Evolutionary conservation across 2,113 vertebrate genomes (phyloP).

Genomic region (Tragelaphus imberbis): DNA sequence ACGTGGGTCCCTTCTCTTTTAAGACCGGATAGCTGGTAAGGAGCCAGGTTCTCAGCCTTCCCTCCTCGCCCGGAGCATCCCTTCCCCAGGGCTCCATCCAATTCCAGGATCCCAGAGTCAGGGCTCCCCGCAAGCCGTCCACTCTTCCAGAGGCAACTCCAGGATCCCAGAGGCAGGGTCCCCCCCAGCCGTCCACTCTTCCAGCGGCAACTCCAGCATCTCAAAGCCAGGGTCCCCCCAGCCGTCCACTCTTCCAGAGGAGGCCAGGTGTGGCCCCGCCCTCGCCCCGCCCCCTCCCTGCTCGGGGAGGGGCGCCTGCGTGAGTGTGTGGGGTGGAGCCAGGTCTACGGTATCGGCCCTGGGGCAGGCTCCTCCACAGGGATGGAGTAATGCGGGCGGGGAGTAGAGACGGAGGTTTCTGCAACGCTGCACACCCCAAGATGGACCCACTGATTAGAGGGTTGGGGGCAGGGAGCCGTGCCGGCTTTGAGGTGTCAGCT

Average conservation of each 20-base stretch:
- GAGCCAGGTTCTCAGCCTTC: background rate
- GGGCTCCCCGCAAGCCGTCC: accelerated
- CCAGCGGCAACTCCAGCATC: no score
- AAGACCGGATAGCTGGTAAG: background rate
- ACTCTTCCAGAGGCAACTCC: accelerated
- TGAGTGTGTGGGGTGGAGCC: background rate
- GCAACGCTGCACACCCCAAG: slow-evolving; percentile 21
- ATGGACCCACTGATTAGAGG: slow-evolving; percentile 63
- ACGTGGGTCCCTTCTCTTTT: background rate
- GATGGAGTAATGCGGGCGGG: slow-evolving; percentile 56
- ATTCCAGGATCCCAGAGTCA: background rate
- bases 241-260: accelerated
- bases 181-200: no score
- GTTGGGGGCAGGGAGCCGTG: background rate
- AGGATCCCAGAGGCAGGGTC: background rate
- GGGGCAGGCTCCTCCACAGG: background rate
- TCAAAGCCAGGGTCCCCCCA: background rate
- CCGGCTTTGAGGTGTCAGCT: background rate
- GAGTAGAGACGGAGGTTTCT: slow-evolving; percentile 35
- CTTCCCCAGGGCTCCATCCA: no score
- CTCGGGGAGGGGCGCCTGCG: background rate
- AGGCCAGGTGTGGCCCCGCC: background rate
- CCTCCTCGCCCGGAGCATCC: background rate
- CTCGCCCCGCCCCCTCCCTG: no score
- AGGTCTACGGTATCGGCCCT: background rate